A percentile compares a stretch with the other conserved stretches of the same genome.
Conservation (phyloP, 2,797 vertebrate genomes). For the Lithobates sylvaticus region DNA sequence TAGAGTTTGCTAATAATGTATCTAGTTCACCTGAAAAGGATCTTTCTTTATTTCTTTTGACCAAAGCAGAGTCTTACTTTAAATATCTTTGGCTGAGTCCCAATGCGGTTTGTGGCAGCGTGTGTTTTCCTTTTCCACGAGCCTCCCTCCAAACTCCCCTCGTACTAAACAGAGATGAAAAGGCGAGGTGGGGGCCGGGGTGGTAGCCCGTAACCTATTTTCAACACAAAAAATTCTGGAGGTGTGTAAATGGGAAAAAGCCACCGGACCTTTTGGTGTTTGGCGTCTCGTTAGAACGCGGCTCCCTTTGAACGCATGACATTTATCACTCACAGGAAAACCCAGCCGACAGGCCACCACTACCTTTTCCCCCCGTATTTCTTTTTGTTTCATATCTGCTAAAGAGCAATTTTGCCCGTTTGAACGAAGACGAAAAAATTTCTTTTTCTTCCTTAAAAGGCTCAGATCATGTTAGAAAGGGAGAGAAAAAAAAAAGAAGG, state of each 20-base stretch:
- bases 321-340: constrained; percentile 33
- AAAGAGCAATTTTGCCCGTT: constrained; percentile 57
- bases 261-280: constrained; percentile 15
- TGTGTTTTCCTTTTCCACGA: not conserved
- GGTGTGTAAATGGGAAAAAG: constrained; percentile 17
- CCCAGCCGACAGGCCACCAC: constrained; percentile 23
- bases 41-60: not conserved
- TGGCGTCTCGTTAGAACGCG: constrained; percentile 31
- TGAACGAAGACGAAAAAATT: constrained; percentile 32
- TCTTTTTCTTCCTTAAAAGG: constrained; percentile 32
- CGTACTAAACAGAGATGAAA: constrained; percentile 17
- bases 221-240: constrained; percentile 17
- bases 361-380: constrained; percentile 7
- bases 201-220: constrained; percentile 40
- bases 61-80: not conserved
- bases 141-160: not conserved
- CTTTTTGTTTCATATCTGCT: constrained; percentile 13
- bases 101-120: not conserved
- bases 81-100: not conserved
- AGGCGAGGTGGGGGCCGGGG: not conserved
- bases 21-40: too few relatives aligned
- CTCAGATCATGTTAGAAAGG: constrained; percentile 57
- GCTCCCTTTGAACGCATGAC: constrained; percentile 35
- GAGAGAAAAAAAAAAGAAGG: constrained; percentile 61
- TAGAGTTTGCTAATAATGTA: too few relatives aligned